Evolutionary conservation across 1,140 invertebrate species (phyloP).

Genomic region (Listronotus oregonensis): DNA sequence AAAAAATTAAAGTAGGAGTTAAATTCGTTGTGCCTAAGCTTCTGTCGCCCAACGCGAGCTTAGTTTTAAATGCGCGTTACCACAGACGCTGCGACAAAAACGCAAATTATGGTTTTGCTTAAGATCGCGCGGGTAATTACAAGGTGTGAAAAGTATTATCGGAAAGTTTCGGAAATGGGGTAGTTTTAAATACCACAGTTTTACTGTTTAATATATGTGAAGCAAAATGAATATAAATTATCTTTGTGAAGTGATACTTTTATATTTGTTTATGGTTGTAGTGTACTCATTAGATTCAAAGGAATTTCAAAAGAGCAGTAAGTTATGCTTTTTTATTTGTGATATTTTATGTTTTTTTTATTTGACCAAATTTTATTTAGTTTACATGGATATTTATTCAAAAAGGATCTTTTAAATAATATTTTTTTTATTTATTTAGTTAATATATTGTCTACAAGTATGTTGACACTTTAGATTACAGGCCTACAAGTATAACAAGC

Average conservation of each 20-base stretch:
- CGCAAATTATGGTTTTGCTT: constrained; percentile 2
- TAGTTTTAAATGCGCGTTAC: constrained; percentile 41
- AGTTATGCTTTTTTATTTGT: constrained; percentile 15
- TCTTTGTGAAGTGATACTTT: constrained; percentile 15
- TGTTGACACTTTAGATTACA: too few species aligned
- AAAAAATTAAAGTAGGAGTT: constrained; percentile 43
- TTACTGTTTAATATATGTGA: neutral
- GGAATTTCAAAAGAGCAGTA: constrained; percentile 47
- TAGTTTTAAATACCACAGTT: neutral
- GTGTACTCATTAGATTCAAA: constrained; percentile 37
- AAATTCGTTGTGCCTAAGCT: constrained; percentile 18
- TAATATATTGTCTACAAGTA: too few species aligned
- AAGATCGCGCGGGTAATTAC: constrained; percentile 11
- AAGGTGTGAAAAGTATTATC: constrained; percentile 1
- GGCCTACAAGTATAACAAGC: too few species aligned
- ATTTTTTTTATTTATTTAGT: too few species aligned
- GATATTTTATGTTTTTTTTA: too few species aligned
- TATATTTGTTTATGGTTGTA: constrained; percentile 24
- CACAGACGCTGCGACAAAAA: constrained; percentile 19
- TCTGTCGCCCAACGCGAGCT: constrained; percentile 33
- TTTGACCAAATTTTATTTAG: too few species aligned
- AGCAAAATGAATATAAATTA: constrained; percentile 15
- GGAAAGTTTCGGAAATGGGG: neutral
- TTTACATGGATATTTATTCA: too few species aligned
- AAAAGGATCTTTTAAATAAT: too few species aligned